Evolutionary conservation across 2,888 invertebrate genomes (phyloP), one percentile per base, ranked within the genome.

Genomic region (Standfussiana lucernea): DNA sequence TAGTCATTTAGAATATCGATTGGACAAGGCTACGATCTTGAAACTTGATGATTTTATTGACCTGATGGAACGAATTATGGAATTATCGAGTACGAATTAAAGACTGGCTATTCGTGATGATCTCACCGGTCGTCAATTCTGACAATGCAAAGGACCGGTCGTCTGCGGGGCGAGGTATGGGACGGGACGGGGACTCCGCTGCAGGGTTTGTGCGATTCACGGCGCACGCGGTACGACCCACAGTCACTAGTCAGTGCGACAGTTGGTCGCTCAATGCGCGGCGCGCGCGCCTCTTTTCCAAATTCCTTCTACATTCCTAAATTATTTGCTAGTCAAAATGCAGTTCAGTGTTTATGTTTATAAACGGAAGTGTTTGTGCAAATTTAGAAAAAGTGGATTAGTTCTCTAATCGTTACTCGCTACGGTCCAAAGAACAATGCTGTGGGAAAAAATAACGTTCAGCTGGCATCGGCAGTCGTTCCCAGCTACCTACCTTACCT

Each of bases 371-470:
- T 93, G 92, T 89, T 91, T 90, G 91, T 92, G 92, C 82, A 88
- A 92, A 92, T 90, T 87, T 68, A 86, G 84, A 90, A 93, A 93
- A 93, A 92, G 90, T 94, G 91, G 82, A 91, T 92, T 90, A 91
- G 89, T 91, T 89, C 81, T 86, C 84, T 90, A 90, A 93, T 93
- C 92, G 93, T 94, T 93, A 91, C 90, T 91, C 92, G 96, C 92
- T 93, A 95, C 96, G 96, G 96, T 96, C 95, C 94, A 95, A 96
- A 95, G 96, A 95, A 96, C 96, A 96, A 96, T 96, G 96, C 96
- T 97, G 97, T 97, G 97, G 97, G 97, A 97, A 97, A 97, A 97
- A 97, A 96, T 97, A 97, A 97, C 97, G 97, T 97, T 95, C 97
- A 96, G 96, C 96, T 96, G 96, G 95, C 96, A 95, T 95, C 95